Conservation (phyloP, 2,113 vertebrate genomes). For the Ondatra zibethicus region DNA sequence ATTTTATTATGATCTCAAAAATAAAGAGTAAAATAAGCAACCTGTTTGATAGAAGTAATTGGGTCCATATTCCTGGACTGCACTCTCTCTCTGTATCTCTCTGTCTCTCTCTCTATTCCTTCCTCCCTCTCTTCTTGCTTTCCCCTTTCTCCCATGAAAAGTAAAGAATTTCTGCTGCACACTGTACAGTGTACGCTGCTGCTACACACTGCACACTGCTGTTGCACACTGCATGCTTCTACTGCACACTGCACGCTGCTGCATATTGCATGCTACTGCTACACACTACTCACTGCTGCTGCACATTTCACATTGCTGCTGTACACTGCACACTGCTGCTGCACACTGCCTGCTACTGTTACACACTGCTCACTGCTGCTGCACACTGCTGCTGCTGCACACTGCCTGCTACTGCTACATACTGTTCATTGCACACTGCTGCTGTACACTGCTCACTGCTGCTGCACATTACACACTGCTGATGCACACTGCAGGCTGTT, state of each 20-base stretch:
- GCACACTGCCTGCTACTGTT: too few relatives aligned
- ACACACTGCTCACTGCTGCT: too few relatives aligned
- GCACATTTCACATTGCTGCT: too few relatives aligned
- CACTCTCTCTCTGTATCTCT: not conserved
- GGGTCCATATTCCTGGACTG: not conserved
- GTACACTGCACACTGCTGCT: too few relatives aligned
- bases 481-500: not conserved
- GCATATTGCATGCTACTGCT: too few relatives aligned
- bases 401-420: too few relatives aligned
- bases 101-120: rapidly evolving
- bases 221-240: not conserved
- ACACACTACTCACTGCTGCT: too few relatives aligned
- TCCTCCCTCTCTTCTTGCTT: not conserved
- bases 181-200: rapidly evolving
- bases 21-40: not conserved
- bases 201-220: rapidly evolving
- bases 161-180: too few relatives aligned
- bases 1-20: not conserved
- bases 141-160: not conserved
- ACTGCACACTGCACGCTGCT: not conserved
- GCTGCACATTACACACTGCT: not conserved
- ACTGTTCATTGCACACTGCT: too few relatives aligned
- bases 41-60: not conserved
- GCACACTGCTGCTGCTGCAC: too few relatives aligned
- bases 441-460: not conserved